Evolutionary conservation across 1,140 invertebrate species (phyloP).

Genomic region (Homarus americanus): DNA sequence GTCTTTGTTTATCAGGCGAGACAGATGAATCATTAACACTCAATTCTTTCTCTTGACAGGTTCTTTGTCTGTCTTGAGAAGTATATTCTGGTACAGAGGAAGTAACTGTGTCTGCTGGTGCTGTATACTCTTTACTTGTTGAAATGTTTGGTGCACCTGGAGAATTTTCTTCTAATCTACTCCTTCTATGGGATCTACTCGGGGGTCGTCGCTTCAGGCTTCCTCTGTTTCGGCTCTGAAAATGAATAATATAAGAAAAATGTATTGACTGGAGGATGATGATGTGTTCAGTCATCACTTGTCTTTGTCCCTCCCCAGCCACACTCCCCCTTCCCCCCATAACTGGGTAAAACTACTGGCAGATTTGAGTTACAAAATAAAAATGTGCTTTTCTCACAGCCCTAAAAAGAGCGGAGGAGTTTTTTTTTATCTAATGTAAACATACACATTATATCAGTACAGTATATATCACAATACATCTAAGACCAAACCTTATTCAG

Average conservation of each 20-base stretch:
- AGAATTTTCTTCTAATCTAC: not conserved
- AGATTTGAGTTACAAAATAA: not conserved
- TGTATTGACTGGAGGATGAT: too few relatives aligned
- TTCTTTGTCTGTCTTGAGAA: not conserved
- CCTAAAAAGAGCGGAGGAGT: too few relatives aligned
- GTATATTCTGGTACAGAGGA: not conserved
- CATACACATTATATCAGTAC: too few relatives aligned
- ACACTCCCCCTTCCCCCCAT: too few relatives aligned
- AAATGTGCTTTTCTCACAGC: too few relatives aligned
- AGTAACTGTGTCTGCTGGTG: not conserved
- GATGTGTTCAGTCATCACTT: too few relatives aligned
- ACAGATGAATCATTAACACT: not conserved
- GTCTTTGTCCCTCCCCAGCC: too few relatives aligned
- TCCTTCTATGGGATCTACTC: slow-evolving; percentile 43
- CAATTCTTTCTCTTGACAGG: not conserved
- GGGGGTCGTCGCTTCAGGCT: slow-evolving; percentile 47
- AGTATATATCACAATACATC: too few relatives aligned
- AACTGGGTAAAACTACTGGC: too few relatives aligned
- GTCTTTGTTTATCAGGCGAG: not conserved
- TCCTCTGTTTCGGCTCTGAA: slow-evolving; percentile 52
- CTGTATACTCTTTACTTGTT: not conserved
- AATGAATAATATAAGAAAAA: too few relatives aligned
- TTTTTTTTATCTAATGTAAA: too few relatives aligned
- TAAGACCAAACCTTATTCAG: slow-evolving; percentile 69
- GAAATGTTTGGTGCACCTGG: not conserved